Evolutionary conservation across 2,113 vertebrate species (phyloP).

Genomic region (Chlamydotis undulata): DNA sequence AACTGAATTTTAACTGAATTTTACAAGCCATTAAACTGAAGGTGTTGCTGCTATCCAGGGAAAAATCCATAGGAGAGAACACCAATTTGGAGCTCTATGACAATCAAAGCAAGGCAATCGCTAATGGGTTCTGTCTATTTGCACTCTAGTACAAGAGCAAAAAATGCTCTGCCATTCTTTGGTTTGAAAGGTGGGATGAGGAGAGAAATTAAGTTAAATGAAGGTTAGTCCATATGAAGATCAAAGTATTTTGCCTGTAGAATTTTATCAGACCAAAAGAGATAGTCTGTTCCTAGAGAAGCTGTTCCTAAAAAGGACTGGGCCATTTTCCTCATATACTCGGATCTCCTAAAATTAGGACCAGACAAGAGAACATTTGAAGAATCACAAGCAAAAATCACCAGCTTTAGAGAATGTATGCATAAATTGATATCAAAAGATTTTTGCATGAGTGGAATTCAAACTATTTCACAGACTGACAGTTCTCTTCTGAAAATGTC

Average conservation of each 20-base stretch:
- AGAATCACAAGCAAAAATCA: not conserved
- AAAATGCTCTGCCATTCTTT: not conserved
- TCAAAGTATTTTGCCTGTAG: not conserved
- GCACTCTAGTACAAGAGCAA: not conserved
- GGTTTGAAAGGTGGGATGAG: not conserved
- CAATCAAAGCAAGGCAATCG: constrained; percentile 8
- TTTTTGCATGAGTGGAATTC: not conserved
- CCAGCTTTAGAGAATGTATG: not conserved
- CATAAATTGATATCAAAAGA: not conserved
- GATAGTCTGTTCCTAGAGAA: not conserved
- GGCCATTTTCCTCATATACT: not conserved
- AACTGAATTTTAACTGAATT: not conserved
- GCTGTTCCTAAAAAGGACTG: not conserved
- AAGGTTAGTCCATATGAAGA: not conserved
- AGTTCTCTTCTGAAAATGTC: not conserved
- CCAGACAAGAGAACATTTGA: not conserved
- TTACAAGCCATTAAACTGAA: constrained; percentile 18
- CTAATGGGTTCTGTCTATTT: not conserved
- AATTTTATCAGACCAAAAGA: not conserved
- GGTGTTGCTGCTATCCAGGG: not conserved
- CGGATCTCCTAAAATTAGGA: not conserved
- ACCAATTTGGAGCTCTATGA: not conserved
- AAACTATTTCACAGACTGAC: not conserved
- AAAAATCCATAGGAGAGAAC: constrained; percentile 8
- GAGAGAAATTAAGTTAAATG: not conserved